A percentile compares a stretch with the other conserved stretches of the same genome.
Conservation (phyloP, 2,113 vertebrate genomes). For the Tupaia tana region DNA sequence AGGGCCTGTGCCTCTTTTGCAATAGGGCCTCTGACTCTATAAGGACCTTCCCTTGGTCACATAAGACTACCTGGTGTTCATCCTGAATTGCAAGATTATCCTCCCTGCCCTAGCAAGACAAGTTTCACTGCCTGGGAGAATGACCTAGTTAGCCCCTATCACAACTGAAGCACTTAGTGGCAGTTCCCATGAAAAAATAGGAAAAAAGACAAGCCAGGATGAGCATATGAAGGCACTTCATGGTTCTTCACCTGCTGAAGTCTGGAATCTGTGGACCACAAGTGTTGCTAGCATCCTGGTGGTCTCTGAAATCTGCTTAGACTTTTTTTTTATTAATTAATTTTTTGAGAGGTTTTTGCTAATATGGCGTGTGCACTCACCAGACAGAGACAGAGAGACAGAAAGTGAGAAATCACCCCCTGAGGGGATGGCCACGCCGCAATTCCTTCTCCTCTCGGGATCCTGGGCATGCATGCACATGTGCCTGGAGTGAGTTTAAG, state of each 20-base stretch:
- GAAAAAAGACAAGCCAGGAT: background rate
- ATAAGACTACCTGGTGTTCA: background rate
- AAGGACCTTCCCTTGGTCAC: background rate
- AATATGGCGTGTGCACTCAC: no score
- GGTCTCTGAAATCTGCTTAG: background rate
- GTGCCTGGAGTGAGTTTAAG: no score
- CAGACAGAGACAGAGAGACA: no score
- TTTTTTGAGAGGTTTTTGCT: no score
- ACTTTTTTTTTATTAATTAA: background rate
- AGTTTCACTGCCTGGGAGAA: background rate
- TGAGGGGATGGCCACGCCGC: no score
- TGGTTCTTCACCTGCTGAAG: background rate
- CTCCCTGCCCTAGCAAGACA: background rate
- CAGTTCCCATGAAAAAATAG: background rate
- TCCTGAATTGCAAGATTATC: conserved; percentile 23
- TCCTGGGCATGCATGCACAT: no score
- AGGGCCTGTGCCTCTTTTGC: background rate
- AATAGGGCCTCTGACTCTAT: background rate
- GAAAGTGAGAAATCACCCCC: no score
- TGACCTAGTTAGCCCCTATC: background rate
- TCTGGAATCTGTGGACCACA: background rate
- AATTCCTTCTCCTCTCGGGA: no score
- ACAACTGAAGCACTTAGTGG: background rate
- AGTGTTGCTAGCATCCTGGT: background rate
- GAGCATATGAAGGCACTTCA: background rate